Evolutionary conservation across 2,113 vertebrate genomes (phyloP), one percentile per base, ranked within the genome.

Genomic region (Heterotis niloticus): DNA sequence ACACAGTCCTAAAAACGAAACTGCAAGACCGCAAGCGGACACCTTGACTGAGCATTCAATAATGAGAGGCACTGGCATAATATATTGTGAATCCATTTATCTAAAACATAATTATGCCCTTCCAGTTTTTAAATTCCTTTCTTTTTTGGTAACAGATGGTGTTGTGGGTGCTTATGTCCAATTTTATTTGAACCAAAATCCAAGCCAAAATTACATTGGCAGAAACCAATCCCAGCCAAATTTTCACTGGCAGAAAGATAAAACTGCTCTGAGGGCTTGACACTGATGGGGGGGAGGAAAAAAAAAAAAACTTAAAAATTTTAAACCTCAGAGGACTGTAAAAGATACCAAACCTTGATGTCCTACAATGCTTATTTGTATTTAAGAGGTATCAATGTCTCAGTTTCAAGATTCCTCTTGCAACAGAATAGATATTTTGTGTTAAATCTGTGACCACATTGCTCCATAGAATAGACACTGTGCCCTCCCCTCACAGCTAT

Each of bases 111-210:
- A 87, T 89, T 91, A 85, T 92, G 92, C 91, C 91, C 92, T 92
- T 91, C 91, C 90, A 90, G 89, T 89, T 88, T 84, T 87, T 86
- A 86, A 88, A 73, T 82, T 84, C 89, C 88, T 90, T 80, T 80
- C 72, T 90, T 86, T 44, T 88, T 87, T 90, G 90, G 65, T 66
- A 74, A 92, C 92, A 93, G 92, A 93, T 93, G 92, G 92, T 92
- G 92, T 93, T 93, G 92, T 92, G 91, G 92, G 89, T 93, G 91
- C 91, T 92, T 92, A 92, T 92, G 91, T 93, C 91, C 92, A 93
- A 93, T 93, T 92, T 93, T 91, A 92, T 92, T 93, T 93, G 91
- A 92, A 92, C 92, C 91, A 92, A 92, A 92, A 87, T 89, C 89
- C 88, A 88, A 88, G 92, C 92, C 92, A 92, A 92, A 91, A 92